Percentiles rank a stretch among this genome's conserved stretches.
Evolutionary conservation across 2,888 invertebrate genomes (phyloP).

Genomic region (Pachydiplax longipennis): DNA sequence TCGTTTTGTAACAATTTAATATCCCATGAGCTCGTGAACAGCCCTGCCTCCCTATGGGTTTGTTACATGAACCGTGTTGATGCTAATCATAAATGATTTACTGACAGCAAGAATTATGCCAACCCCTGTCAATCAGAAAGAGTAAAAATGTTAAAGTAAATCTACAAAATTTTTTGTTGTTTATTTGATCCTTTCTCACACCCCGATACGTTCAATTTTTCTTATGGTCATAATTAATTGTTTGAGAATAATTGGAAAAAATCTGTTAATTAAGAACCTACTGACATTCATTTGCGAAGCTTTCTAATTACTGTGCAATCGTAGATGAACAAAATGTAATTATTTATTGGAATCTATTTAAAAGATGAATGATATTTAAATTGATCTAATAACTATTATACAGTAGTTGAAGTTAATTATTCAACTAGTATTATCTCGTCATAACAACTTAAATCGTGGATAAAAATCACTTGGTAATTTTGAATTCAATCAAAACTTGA

Average conservation of each 20-base stretch:
- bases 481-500: not conserved
- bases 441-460: not conserved
- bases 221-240: not conserved
- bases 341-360: not conserved
- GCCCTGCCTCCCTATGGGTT: slow-evolving; percentile 41
- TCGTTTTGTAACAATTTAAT: slow-evolving; percentile 46
- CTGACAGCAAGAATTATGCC: slow-evolving; percentile 44
- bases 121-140: slow-evolving; percentile 41
- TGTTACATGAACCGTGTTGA: slow-evolving; percentile 43
- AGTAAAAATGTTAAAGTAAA: slow-evolving; percentile 44
- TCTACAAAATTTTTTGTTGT: not conserved
- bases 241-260: not conserved
- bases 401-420: no score
- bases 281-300: not conserved
- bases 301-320: not conserved
- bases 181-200: slow-evolving; percentile 2
- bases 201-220: not conserved
- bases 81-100: slow-evolving; percentile 44
- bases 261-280: not conserved
- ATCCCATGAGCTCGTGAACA: slow-evolving; percentile 44
- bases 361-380: not conserved
- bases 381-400: no score
- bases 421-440: not conserved
- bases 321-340: not conserved
- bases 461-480: not conserved